Percentiles rank a stretch among this genome's conserved stretches.
Conservation (phyloP, 2,888 invertebrate species). For the Harmothoe impar region DNA sequence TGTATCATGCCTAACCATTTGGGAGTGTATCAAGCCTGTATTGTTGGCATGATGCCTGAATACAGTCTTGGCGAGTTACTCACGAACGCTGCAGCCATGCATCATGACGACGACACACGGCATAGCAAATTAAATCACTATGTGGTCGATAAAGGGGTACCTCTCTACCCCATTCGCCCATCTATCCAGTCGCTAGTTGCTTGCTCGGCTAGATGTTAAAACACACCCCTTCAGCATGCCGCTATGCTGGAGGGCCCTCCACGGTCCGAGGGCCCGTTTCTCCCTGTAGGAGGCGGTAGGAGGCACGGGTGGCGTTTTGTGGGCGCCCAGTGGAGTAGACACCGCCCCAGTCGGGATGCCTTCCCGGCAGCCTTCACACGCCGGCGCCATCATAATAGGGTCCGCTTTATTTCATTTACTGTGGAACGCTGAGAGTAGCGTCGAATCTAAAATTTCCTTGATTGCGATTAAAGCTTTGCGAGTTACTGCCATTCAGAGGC, state of each 20-base stretch:
- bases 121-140: no score
- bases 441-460: slow-evolving; percentile 50
- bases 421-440: slow-evolving; percentile 9
- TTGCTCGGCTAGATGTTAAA: slow-evolving; percentile 21
- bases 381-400: slow-evolving; percentile 41
- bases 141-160: no score
- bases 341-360: neutral
- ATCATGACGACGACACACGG: no score
- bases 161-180: neutral
- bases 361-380: neutral
- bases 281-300: neutral
- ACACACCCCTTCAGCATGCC: neutral
- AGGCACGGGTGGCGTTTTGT: slow-evolving; percentile 36
- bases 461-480: slow-evolving; percentile 52
- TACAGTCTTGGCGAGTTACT: no score
- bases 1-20: no score
- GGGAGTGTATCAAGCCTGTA: no score
- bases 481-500: slow-evolving; percentile 40
- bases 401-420: slow-evolving; percentile 26
- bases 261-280: neutral
- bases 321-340: slow-evolving; percentile 47
- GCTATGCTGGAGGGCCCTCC: neutral
- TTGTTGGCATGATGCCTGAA: no score
- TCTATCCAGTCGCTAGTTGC: slow-evolving; percentile 17
- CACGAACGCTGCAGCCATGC: no score